phyloP scores from a whole-genome alignment of 2,888 invertebrate species.

The Apoda limacodes region DNA sequence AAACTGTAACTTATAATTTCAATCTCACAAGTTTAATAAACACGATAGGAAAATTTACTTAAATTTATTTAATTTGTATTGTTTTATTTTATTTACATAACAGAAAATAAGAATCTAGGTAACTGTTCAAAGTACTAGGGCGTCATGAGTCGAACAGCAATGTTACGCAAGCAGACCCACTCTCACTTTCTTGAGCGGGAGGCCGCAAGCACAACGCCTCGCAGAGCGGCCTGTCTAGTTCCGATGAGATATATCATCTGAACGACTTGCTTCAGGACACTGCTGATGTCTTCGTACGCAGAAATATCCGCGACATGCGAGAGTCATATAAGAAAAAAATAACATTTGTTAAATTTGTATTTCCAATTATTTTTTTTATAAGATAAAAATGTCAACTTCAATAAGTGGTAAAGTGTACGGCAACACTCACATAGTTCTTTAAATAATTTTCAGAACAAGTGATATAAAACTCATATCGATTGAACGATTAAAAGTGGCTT shows the following conservation, averaged over 20 bases:
- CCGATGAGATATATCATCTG: slow-evolving; percentile 40
- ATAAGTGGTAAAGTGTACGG: no score
- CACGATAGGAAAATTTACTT: neutral
- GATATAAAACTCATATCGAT: no score
- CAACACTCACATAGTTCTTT: no score
- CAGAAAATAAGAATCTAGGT: neutral
- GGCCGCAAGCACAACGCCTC: slow-evolving; percentile 19
- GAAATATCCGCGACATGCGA: slow-evolving; percentile 23
- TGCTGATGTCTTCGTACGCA: slow-evolving; percentile 33
- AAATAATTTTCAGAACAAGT: no score
- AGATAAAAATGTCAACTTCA: neutral
- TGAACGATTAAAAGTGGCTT: no score
- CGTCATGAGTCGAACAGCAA: slow-evolving; percentile 36
- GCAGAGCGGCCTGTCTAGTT: no score
- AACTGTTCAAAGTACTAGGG: slow-evolving; percentile 36
- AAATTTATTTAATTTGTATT: neutral
- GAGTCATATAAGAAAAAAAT: neutral
- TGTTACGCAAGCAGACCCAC: slow-evolving; percentile 53
- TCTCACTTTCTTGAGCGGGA: slow-evolving; percentile 59
- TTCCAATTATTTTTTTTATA: neutral
- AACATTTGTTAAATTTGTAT: slow-evolving; percentile 14
- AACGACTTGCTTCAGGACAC: slow-evolving; percentile 38
- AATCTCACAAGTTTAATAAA: no score
- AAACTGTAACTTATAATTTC: no score
- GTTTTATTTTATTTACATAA: neutral